Base-by-base conservation (phyloP, 2,888 invertebrate species). In the Malacosoma neustria region DNA sequence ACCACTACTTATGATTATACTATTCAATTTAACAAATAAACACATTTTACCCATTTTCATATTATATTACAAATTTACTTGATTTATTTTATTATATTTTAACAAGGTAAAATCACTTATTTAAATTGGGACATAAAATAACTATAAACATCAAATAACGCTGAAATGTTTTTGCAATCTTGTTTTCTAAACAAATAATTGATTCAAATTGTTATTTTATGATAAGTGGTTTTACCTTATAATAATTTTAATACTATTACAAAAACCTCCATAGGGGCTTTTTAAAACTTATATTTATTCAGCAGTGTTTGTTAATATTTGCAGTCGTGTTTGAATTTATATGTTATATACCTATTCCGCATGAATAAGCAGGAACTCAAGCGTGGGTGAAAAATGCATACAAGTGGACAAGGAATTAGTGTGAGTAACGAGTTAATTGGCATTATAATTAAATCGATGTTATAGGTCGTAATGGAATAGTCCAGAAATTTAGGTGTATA, bases 1-100 rank as follows among this genome's bases (percentile, higher is more conserved):
- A 87, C 73, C 81, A 72, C 86, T 86, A 86, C 85, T 84, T 81
- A 79, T 74, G 77, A 72, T 84, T 86, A n/a, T n/a, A n/a, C n/a
- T n/a, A 73, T 80, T 72, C 80, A 82, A 86, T 72, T 80, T 81
- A 80, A 82, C 85, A 81, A 85, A 81, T 80, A 84, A 76, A 72
- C 66, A 68, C 72, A 80, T 81, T 87, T 81, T 86, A 86, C 72
- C 77, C 86, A 85, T 85, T 61, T 57, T 43, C 47, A 49, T 59
- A 62, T 65, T 75, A 71, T 64, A 70, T 81, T 81, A 85, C 84
- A 85, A 82, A 84, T 85, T 84, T 84, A 84, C 77, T 77, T 81
- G 72, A 72, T 69, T 73, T 65, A 72, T 61, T 68, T 61, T 70
- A 64, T 70, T 61, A 46, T 48, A 43, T 29, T 39, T 35, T 14